Base-by-base conservation (phyloP, 2,113 vertebrate species). In the Cheirogaleus medius region DNA sequence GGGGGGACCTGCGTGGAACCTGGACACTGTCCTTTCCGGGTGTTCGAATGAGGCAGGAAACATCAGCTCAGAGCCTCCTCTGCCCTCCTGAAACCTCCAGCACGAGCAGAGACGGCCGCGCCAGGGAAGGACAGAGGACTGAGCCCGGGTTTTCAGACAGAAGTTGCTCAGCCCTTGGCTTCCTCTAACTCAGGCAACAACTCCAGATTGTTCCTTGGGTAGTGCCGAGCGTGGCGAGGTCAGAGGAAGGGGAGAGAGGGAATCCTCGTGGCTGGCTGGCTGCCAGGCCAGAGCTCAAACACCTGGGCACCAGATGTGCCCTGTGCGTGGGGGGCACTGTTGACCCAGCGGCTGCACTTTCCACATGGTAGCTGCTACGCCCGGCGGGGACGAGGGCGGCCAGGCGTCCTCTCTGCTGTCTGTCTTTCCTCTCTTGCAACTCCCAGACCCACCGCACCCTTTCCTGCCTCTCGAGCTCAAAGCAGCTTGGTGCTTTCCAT, bases 261-360 rank as follows among this genome's bases (percentile, higher is more conserved):
- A 60, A 5, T 15, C 85, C 78, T 68, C 0, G 5, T 6, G 87
- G 42, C 8, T 74, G 94, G 29, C 90, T 37, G 44, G 68, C 93
- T 47, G 88, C 88, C 93, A 77, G 74, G 60, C 13, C 27, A 5
- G 71, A 91, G 94, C 37, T 20, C 77, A 27, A 63, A n/a, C 74
- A 90, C 87, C 77, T 98, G 96, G 96, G 73, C 23, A 15, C 96
- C 96, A 94, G 83, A 78, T 96, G 92, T 81, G 54, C 42, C 56
- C 69, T 17, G 6, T 25, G 20, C 37, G 3, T 32, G 37, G 34
- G 37, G n/a, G 80, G 78, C 37, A 17, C 76, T 2, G 27, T 42
- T 60, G 87, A 84, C 88, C 39, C 9, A 4, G 27, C 0, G 25
- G 80, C 44, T 5, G 49, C 66, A 8, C 63, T 25, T 47, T 27